These are phyloP conservation scores for Chloebia gouldiae DNA, from an alignment of 2,113 vertebrate genomes.

Conservation along the genomic window DNA sequence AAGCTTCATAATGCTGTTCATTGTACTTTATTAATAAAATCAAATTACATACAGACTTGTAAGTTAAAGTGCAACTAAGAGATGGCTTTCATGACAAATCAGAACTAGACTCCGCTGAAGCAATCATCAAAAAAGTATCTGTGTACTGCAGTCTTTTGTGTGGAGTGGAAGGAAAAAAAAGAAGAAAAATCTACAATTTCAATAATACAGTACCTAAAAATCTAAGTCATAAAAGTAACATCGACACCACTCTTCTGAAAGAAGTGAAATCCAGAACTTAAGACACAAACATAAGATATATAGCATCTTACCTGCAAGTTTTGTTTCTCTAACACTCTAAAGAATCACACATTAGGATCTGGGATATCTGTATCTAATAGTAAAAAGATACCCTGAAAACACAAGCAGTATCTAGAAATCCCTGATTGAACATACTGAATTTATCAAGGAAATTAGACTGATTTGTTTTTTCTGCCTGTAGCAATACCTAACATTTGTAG, in stretches of 20 bases:
- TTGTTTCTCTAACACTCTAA: conserved; percentile 13
- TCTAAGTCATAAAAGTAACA: background rate
- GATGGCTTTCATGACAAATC: conserved; percentile 34
- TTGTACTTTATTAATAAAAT: conserved; percentile 64
- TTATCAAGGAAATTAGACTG: background rate
- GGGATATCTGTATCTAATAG: background rate
- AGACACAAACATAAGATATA: background rate
- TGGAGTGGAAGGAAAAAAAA: too few species aligned
- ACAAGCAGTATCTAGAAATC: background rate
- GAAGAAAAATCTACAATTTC: background rate
- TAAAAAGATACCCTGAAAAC: background rate
- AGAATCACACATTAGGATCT: background rate
- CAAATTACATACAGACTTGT: conserved; percentile 60
- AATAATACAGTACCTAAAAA: background rate
- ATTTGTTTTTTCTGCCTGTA: background rate
- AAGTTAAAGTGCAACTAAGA: conserved; percentile 68
- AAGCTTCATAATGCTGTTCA: conserved; percentile 71
- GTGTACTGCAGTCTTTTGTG: background rate
- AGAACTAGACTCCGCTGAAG: conserved; percentile 33
- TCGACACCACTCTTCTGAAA: background rate
- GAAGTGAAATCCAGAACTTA: conserved; percentile 6
- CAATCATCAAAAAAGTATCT: conserved; percentile 50
- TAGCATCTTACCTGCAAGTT: conserved; percentile 52
- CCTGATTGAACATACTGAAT: background rate
- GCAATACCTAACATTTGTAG: conserved; percentile 3